A percentile compares a stretch with the other conserved stretches of the same genome.
phyloP scores from a whole-genome alignment of 1,140 invertebrate species.

The Doryteuthis pealeii region DNA sequence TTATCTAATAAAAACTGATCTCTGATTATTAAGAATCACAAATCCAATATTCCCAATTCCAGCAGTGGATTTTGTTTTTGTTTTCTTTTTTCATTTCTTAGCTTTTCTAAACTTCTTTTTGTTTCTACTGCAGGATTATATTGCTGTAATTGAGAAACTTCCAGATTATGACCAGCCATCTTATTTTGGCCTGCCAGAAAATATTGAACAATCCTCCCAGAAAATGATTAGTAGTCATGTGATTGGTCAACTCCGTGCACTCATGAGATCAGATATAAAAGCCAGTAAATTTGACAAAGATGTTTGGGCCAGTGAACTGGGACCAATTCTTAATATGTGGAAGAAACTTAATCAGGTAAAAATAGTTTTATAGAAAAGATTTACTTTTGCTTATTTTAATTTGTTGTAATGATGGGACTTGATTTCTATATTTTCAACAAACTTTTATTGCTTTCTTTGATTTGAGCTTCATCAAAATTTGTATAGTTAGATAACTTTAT shows the following conservation, averaged over 20 bases:
- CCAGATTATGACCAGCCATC: conserved; percentile 71
- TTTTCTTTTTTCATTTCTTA: no score
- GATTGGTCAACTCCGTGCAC: conserved; percentile 66
- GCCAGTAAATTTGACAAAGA: conserved; percentile 61
- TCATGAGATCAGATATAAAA: conserved; percentile 55
- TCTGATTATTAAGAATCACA: no score
- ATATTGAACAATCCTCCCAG: conserved; percentile 79
- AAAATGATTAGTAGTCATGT: conserved; percentile 68
- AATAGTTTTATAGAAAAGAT: neutral
- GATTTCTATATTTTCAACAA: neutral
- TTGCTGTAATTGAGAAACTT: conserved; percentile 67
- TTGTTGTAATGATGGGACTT: neutral
- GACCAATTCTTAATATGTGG: conserved; percentile 74
- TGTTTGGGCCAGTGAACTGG: conserved; percentile 67
- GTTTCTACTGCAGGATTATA: conserved; percentile 65
- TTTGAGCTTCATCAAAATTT: neutral
- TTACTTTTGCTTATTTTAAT: neutral
- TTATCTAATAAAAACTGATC: no score
- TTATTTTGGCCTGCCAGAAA: conserved; percentile 79
- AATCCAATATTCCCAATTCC: no score
- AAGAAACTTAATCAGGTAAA: conserved; percentile 71
- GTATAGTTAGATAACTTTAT: neutral
- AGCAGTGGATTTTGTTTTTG: no score
- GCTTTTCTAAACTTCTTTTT: neutral
- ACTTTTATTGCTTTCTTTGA: conserved; percentile 13